phyloP scores from a whole-genome alignment of 53 echinoderm and acorn worm species.

The Crossaster papposus region DNA sequence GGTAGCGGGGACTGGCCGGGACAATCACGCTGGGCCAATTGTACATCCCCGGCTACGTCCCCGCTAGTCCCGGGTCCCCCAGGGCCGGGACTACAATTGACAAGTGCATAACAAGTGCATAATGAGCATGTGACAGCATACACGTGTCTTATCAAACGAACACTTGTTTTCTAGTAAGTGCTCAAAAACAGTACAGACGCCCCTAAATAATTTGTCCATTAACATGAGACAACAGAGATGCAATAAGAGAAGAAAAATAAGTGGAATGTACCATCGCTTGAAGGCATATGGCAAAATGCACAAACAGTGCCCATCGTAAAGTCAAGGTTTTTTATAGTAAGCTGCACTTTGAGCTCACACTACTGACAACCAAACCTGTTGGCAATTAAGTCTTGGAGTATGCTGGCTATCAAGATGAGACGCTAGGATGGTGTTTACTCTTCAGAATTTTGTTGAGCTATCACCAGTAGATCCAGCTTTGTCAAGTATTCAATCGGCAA shows the following conservation, averaged over 20 bases:
- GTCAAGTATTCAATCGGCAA: neutral
- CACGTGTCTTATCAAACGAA: neutral
- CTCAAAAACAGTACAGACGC: neutral
- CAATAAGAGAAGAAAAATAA: neutral
- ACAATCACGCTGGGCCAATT: too few species aligned
- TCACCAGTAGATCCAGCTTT: conserved; percentile 7
- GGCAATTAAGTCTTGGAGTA: conserved; percentile 8
- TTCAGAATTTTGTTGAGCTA: neutral
- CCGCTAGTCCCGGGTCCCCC: too few species aligned
- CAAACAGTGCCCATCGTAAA: neutral
- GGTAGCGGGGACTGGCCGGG: too few species aligned
- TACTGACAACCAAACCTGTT: neutral
- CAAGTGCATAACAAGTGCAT: too few species aligned
- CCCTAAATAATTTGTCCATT: neutral
- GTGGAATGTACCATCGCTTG: neutral
- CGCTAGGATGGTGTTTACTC: neutral
- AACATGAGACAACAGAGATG: neutral
- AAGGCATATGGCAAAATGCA: neutral
- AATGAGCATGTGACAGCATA: neutral
- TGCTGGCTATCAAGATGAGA: neutral
- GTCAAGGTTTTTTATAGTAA: neutral
- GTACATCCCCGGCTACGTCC: too few species aligned
- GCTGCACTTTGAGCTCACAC: neutral
- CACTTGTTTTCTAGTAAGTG: neutral
- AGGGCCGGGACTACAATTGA: too few species aligned